Evolutionary conservation across 1,140 invertebrate genomes (phyloP), one percentile per base, ranked within the genome.

Genomic region (Cotesia chilonis): DNA sequence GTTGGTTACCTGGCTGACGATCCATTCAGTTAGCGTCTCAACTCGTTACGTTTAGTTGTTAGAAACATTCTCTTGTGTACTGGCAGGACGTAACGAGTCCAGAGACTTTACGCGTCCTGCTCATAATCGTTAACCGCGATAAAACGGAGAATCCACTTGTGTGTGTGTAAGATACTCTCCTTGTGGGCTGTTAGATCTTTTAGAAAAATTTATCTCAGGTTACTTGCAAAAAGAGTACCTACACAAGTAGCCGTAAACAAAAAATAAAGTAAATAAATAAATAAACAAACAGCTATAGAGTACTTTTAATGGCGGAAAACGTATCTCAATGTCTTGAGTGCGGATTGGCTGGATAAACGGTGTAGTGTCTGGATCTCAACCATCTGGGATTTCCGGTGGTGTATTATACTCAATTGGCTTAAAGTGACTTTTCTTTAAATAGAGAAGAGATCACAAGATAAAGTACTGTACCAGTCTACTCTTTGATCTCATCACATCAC

Each of bases 81-180:
- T 47, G 41, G 6, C 37, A 54, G 38, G 5, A 66, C 41, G 17
- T 71, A 71, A 71, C 69, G 60, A 71, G 69, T 14, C 52, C 37
- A 20, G 20, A 38, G 57, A 35, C 5, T 28, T 63, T 71, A 52
- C 69, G 69, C 61, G 61, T 64, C 37, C 69, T 54, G 41, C 59
- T 71, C 69, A 71, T 71, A 71, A 71, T 71, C 69, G 69, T 71
- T 71, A 71, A 52, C 69, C 47, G 63, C 28, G 69, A 71, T 71
- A 64, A 54, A 47, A 60, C 64, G 17, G 38, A 4, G 38, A 38
- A 66, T 66, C 47, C 17, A 17, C 64, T 51, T 66, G 47, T 9
- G n/a, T 14, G n/a, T 14, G 41, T 63, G 54, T 5, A 55, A 61
- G 17, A 12, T 36, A 61, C 9, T 61, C 7, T 55, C 63, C n/a